Conservation (phyloP, 2,888 invertebrate species). For the Eristalinus sepulchralis region DNA sequence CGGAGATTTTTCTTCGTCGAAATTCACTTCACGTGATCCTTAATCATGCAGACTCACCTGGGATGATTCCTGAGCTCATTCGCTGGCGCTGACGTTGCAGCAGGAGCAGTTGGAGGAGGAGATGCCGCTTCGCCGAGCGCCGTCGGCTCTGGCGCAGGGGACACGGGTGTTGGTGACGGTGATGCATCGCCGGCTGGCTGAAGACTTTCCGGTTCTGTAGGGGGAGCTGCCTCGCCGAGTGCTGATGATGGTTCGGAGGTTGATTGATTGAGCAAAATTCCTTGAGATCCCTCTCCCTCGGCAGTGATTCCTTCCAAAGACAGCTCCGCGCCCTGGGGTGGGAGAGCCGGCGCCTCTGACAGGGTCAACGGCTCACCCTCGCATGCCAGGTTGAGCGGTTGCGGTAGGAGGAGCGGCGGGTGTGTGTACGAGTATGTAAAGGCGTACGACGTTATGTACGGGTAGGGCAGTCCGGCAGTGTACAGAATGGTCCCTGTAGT, state of each 20-base stretch:
- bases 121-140: neutral
- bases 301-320: conserved; percentile 13
- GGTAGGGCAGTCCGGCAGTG: conserved; percentile 44
- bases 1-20: conserved; percentile 28
- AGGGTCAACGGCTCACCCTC: neutral
- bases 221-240: conserved; percentile 12
- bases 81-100: conserved; percentile 1
- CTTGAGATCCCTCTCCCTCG: conserved; percentile 11
- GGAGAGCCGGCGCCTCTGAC: neutral
- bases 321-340: neutral
- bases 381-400: conserved; percentile 15
- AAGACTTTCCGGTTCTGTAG: neutral
- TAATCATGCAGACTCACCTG: conserved; percentile 56
- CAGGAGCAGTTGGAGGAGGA: neutral
- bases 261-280: conserved; percentile 42
- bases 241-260: conserved; percentile 23
- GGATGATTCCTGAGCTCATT: conserved; percentile 43
- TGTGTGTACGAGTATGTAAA: conserved; percentile 50
- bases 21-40: conserved; percentile 42
- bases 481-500: conserved; percentile 16
- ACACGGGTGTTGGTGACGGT: neutral
- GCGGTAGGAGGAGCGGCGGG: conserved; percentile 22
- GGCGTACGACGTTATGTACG: conserved; percentile 45
- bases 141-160: neutral
- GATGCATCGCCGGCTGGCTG: neutral